Evolutionary conservation across 2,888 invertebrate genomes (phyloP), one percentile per base, ranked within the genome.

Genomic region (Megastigmus dorsalis): DNA sequence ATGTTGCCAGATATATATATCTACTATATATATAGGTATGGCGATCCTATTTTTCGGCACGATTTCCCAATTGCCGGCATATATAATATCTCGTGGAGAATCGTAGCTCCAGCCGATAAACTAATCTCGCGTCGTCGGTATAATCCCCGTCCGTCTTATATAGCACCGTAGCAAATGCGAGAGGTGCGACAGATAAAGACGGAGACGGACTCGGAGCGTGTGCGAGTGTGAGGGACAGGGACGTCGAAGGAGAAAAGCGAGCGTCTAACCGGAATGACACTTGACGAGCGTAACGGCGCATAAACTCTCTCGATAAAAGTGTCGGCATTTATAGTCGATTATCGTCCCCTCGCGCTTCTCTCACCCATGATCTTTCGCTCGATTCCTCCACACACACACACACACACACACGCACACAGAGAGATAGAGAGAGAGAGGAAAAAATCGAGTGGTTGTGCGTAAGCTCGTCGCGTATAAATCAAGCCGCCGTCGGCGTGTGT

Each of bases 271-370:
- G n/a, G n/a, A n/a, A n/a, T n/a, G 72, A 68, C 75, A 72, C 66
- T 75, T 70, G 75, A 78, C 62, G 70, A 63, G 62, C 71, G 57
- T 71, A 65, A 71, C 71, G 41, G 50, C 36, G 48, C 71, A 50
- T 71, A 71, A 57, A 57, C 57, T 65, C 52, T 15, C 55, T 57
- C 55, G 57, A 65, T 71, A 57, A 57, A 65, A 71, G 50, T 57
- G 63, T 23, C 48, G 38, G 45, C n/a, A n/a, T n/a, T n/a, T n/a
- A n/a, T n/a, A n/a, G n/a, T 45, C 10, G 55, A n/a, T n/a, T 20
- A 15, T 5, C 18, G n/a, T n/a, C n/a, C n/a, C n/a, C n/a, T n/a
- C n/a, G n/a, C n/a, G n/a, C n/a, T n/a, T n/a, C n/a, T n/a, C n/a
- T n/a, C n/a, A n/a, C n/a, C n/a, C n/a, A n/a, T n/a, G n/a, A n/a